Conservation (phyloP, 92 coral and sea anemone genomes). For the Meandrina meandrites region DNA sequence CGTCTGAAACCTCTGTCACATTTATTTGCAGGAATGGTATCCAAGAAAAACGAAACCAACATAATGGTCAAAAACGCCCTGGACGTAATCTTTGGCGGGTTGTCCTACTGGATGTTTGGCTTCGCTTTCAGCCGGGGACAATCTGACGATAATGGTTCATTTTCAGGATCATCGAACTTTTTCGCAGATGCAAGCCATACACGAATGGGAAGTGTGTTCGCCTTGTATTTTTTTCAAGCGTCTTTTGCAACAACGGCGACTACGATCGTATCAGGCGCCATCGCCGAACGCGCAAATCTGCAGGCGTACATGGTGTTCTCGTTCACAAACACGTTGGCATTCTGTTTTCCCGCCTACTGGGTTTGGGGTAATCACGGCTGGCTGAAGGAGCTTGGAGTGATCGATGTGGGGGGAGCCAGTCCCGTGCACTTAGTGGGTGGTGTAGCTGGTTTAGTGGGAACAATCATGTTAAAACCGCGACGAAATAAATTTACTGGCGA, state of each 20-base stretch:
- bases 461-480: slow-evolving; percentile 72
- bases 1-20: not conserved
- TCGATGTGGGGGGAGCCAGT: slow-evolving; percentile 90
- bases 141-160: slow-evolving; percentile 40
- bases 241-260: slow-evolving; percentile 92
- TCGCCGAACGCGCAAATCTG: slow-evolving; percentile 78
- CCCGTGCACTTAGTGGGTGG: slow-evolving; percentile 88
- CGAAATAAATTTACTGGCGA: slow-evolving; percentile 53
- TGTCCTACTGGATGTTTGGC: slow-evolving; percentile 85
- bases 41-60: slow-evolving; percentile 81
- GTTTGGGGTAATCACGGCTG: slow-evolving; percentile 86
- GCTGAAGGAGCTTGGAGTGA: slow-evolving; percentile 78
- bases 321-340: slow-evolving; percentile 79
- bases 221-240: slow-evolving; percentile 82
- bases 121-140: slow-evolving; percentile 77
- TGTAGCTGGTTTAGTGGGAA: slow-evolving; percentile 83
- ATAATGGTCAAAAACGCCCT: slow-evolving; percentile 86
- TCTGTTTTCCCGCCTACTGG: slow-evolving; percentile 89
- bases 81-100: slow-evolving; percentile 83
- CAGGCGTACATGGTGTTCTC: slow-evolving; percentile 84
- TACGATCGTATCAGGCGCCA: slow-evolving; percentile 81
- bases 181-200: slow-evolving; percentile 79
- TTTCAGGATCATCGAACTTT: slow-evolving; percentile 72
- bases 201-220: slow-evolving; percentile 74
- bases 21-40: slow-evolving; percentile 77